Base-by-base conservation (phyloP, 2,113 vertebrate genomes). In the Mustela nigripes region DNA sequence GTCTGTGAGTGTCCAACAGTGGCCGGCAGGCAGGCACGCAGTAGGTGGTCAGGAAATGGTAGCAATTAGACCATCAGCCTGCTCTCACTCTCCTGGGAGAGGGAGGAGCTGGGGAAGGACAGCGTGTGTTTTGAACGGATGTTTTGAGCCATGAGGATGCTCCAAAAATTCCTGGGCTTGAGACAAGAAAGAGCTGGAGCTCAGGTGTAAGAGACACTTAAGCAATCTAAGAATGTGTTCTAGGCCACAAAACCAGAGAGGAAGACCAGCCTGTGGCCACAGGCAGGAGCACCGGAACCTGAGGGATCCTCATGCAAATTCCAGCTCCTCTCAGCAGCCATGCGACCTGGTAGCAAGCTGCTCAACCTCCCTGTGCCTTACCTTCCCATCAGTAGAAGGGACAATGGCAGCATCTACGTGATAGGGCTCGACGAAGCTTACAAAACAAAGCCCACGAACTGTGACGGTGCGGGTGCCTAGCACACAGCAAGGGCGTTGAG, bases 401-500 rank as follows among this genome's bases (percentile, higher is more conserved):
- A 82, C 15, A 36, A 65, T 48, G 22, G 58, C 12, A 53, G 50
- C 36, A 48, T 9, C 62, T 82, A 18, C 1, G 15, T 67, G 28
- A 42, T 15, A 82, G 21, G 56, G 45, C 53, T 87, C 21, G 7
- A 2, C 50, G 16, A 58, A 28, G 36, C 62, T 24, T 62, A 42
- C 62, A 92, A 12, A 89, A 83, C 67, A 67, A 93, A 95, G 65
- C 21, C 62, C 79, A 80, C 62, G 48, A 79, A 58, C 42, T 18
- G 14, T 11, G 16, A 48, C 2, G 4, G 63, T 19, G 24, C n/a
- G 48, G 33, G 33, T 22, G 10, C 0, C 16, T 58, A 71, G 69
- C 4, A n/a, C 3, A 0, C 1, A 18, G 36, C 58, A 11, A 82
- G 63, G 5, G 45, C 26, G 7, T 0, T 0, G 4, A 42, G 31